These are phyloP conservation scores for Tachina grossa DNA, from an alignment of 2,888 invertebrate genomes.

Conservation along the genomic window DNA sequence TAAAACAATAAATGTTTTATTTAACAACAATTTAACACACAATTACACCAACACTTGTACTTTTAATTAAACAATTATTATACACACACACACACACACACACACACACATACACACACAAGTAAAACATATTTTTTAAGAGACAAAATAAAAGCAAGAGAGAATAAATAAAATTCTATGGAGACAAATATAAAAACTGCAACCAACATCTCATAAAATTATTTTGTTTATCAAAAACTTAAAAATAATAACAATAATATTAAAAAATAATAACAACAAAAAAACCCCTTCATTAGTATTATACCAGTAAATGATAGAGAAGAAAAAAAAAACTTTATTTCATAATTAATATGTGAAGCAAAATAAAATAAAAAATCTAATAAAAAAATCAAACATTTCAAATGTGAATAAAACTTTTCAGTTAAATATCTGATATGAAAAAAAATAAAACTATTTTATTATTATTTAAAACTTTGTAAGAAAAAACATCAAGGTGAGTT, in stretches of 20 bases:
- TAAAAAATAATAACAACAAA: conserved; percentile 23
- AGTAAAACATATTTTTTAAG: conserved; percentile 43
- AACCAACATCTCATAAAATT: conserved; percentile 32
- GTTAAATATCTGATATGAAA: conserved; percentile 69
- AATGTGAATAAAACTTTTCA: conserved; percentile 74
- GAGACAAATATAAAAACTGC: conserved; percentile 16
- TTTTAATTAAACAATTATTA: conserved; percentile 58
- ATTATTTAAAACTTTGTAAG: neutral
- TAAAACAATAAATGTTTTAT: conserved; percentile 56
- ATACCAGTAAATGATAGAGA: conserved; percentile 43
- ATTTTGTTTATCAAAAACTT: conserved; percentile 51
- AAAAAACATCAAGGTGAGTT: neutral
- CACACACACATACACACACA: neutral
- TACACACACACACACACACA: conserved; percentile 3
- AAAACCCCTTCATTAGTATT: conserved; percentile 53
- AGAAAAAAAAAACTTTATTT: conserved; percentile 47
- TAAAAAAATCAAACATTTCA: conserved; percentile 58
- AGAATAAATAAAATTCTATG: conserved; percentile 46
- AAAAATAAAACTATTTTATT: conserved; percentile 47
- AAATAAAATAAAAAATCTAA: conserved; percentile 36
- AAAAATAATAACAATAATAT: conserved; percentile 21
- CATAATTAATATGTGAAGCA: conserved; percentile 62
- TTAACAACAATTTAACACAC: conserved; percentile 22
- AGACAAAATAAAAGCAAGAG: conserved; percentile 42
- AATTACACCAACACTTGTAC: conserved; percentile 41